Evolutionary conservation across 2,797 vertebrate species (phyloP).

Genomic region (Halcyon badia): DNA sequence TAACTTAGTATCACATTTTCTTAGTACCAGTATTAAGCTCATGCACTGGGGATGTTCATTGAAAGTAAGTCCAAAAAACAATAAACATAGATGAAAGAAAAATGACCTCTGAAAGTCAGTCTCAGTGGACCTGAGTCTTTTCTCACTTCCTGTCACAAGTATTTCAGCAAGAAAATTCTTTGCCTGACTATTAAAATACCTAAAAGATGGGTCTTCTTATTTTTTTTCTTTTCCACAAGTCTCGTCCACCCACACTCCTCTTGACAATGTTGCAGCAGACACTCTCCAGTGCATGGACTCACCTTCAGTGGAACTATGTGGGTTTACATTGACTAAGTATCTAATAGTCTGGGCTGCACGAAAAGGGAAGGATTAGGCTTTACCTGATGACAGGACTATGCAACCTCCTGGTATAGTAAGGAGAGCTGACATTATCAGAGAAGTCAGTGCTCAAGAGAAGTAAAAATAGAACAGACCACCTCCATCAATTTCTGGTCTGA

Average conservation of each 20-base stretch:
- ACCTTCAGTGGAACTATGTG: not conserved
- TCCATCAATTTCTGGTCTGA: slow-evolving; percentile 53
- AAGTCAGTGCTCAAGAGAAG: slow-evolving; percentile 42
- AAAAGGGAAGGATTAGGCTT: slow-evolving; percentile 11
- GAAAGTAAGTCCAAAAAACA: not conserved
- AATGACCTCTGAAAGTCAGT: not conserved
- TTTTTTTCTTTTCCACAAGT: rapidly evolving
- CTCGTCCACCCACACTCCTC: not conserved
- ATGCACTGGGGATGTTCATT: not conserved
- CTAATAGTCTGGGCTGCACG: not conserved
- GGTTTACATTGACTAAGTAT: not conserved
- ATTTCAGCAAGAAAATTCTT: not conserved
- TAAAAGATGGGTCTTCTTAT: not conserved
- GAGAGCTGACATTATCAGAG: slow-evolving; percentile 18
- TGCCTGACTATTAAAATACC: not conserved
- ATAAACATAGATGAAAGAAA: not conserved
- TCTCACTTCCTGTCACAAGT: not conserved
- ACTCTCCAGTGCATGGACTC: not conserved
- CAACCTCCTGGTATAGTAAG: not conserved
- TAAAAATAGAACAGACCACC: slow-evolving; percentile 44
- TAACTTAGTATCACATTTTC: not conserved
- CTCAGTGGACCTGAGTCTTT: not conserved
- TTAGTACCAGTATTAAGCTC: not conserved
- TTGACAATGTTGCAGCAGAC: not conserved
- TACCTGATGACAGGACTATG: not conserved